A percentile compares a stretch with the other conserved stretches of the same genome.
phyloP scores from a whole-genome alignment of 1,140 invertebrate genomes.

The Microplitis demolitor region DNA sequence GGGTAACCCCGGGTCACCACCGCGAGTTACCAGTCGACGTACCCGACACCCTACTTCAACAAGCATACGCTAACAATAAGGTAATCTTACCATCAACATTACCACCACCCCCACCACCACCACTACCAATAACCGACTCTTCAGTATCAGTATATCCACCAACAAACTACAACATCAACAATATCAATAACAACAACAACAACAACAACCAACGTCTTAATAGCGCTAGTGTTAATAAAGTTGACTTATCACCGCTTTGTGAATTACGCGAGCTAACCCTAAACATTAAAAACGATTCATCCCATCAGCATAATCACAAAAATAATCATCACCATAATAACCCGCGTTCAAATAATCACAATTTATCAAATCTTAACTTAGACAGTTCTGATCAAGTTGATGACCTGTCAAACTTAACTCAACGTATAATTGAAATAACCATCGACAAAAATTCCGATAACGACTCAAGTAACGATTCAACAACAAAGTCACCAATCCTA shows the following conservation, averaged over 20 bases:
- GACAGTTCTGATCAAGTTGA: background rate
- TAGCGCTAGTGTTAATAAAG: slow-evolving; percentile 50
- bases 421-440: slow-evolving; percentile 23
- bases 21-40: slow-evolving; percentile 98
- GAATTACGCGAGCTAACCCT: slow-evolving; percentile 42
- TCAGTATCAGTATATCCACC: slow-evolving; percentile 1
- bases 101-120: too few relatives aligned
- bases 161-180: slow-evolving; percentile 2
- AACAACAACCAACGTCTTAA: too few relatives aligned
- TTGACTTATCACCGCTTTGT: slow-evolving; percentile 1
- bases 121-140: too few relatives aligned
- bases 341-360: background rate
- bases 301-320: slow-evolving; percentile 24
- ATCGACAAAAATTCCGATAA: slow-evolving; percentile 20
- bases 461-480: background rate
- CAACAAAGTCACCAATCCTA: background rate
- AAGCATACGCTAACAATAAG: slow-evolving; percentile 86
- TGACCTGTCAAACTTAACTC: background rate
- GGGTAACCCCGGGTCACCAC: slow-evolving; percentile 71
- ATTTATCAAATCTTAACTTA: background rate
- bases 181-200: slow-evolving; percentile 36
- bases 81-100: slow-evolving; percentile 58
- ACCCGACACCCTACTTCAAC: slow-evolving; percentile 90
- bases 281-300: slow-evolving; percentile 47
- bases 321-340: background rate